Conservation (phyloP, 2,113 vertebrate species). For the Hippocampus guttulatus region DNA sequence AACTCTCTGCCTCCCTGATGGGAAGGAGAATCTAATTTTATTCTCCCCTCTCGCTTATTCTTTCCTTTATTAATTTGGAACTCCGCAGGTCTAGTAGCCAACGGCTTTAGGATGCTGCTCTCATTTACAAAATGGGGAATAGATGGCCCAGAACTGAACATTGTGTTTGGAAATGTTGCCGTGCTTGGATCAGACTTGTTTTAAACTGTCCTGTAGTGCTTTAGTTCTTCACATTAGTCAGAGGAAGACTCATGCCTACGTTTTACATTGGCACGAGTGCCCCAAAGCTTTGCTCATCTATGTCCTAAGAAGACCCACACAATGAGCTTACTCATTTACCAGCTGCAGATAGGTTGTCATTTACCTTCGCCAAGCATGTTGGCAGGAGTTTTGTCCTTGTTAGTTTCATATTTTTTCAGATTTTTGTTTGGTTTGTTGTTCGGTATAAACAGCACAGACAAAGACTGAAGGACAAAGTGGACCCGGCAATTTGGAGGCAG, state of each 20-base stretch:
- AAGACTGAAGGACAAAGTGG: background rate
- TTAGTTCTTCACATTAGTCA: conserved; percentile 20
- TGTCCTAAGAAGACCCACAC: conserved; percentile 18
- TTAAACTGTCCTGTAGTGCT: conserved; percentile 28
- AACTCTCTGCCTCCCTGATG: conserved; percentile 19
- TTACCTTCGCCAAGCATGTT: background rate
- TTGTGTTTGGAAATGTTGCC: conserved; percentile 22
- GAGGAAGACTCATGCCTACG: conserved; percentile 18
- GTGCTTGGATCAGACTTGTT: conserved; percentile 18
- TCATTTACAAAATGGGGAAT: conserved; percentile 13
- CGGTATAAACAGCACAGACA: background rate
- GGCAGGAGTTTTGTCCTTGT: background rate
- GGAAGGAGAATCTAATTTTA: conserved; percentile 13
- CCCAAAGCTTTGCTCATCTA: conserved; percentile 17
- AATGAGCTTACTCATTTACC: background rate
- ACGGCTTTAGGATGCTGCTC: conserved; percentile 2
- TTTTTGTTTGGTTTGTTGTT: background rate
- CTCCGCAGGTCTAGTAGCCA: conserved; percentile 11
- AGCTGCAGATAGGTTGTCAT: conserved; percentile 1
- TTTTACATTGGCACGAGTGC: conserved; percentile 13
- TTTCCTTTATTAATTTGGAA: conserved; percentile 12
- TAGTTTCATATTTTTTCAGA: background rate
- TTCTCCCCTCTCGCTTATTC: conserved; percentile 3
- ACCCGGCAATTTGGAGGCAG: background rate
- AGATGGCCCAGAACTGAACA: conserved; percentile 7